phyloP scores from a whole-genome alignment of 2,888 invertebrate genomes.

The Venustoraphidia nigricollis region DNA sequence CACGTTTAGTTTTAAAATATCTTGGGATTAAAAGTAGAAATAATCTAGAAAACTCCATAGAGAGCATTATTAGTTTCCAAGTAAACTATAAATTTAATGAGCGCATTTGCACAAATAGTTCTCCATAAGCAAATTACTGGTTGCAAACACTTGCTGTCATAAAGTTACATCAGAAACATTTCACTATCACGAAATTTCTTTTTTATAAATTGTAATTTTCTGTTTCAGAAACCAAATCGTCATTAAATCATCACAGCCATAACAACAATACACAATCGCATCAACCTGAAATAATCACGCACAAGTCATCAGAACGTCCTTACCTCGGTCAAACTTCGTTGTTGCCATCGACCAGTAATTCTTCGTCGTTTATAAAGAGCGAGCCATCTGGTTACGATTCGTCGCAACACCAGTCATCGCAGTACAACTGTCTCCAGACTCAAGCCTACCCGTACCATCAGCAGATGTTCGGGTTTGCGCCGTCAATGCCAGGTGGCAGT shows the following conservation, averaged over 20 bases:
- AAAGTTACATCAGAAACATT: no score
- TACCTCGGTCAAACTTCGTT: slow-evolving; percentile 42
- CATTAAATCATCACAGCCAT: slow-evolving; percentile 15
- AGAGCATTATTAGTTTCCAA: no score
- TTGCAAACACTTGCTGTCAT: no score
- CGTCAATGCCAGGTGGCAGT: slow-evolving; percentile 18
- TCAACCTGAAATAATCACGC: slow-evolving; percentile 7
- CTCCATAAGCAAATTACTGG: no score
- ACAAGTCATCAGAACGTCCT: slow-evolving; percentile 23
- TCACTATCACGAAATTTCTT: no score
- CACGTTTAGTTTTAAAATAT: no score
- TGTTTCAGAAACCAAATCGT: slow-evolving; percentile 23
- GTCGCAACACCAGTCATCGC: slow-evolving; percentile 9
- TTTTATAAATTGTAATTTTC: not conserved
- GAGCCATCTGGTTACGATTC: slow-evolving; percentile 1
- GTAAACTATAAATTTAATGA: no score
- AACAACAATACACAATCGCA: slow-evolving; percentile 10
- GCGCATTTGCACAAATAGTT: no score
- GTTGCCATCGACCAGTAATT: slow-evolving; percentile 28
- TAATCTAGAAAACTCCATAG: no score
- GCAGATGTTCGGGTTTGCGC: slow-evolving; percentile 38
- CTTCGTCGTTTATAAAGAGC: slow-evolving; percentile 3
- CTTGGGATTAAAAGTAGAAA: no score
- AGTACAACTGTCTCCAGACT: slow-evolving; percentile 26
- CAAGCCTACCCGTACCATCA: slow-evolving; percentile 33